Percentiles rank a stretch among this genome's conserved stretches.
phyloP scores from a whole-genome alignment of 2,797 vertebrate genomes.

The Dicrostonyx torquatus region DNA sequence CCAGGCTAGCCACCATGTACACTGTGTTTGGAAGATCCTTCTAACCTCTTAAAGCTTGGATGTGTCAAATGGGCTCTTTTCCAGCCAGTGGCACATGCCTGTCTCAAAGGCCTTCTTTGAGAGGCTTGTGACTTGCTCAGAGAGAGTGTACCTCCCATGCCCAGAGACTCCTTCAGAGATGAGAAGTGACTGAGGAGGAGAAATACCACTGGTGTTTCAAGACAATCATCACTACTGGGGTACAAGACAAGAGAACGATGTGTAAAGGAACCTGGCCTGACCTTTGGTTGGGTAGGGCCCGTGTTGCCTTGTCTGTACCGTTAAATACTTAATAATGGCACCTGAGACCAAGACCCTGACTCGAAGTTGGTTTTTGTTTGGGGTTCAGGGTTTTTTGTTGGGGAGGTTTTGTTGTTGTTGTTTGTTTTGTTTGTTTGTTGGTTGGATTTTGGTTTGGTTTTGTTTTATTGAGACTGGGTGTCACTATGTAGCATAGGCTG shows the following conservation, averaged over 20 bases:
- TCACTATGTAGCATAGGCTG: background rate
- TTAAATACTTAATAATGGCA: background rate
- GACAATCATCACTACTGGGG: background rate
- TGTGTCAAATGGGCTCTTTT: background rate
- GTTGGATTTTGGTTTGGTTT: background rate
- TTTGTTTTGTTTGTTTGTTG: background rate
- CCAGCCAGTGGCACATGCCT: background rate
- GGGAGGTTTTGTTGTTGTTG: background rate
- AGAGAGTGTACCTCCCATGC: background rate
- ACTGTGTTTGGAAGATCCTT: background rate
- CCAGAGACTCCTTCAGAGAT: background rate
- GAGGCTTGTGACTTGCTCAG: background rate
- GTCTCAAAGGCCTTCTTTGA: background rate
- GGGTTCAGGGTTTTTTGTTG: background rate
- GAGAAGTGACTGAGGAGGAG: background rate
- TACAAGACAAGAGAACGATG: background rate
- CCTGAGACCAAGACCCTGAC: background rate
- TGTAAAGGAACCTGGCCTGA: background rate
- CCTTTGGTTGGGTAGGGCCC: background rate
- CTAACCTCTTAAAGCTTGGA: background rate
- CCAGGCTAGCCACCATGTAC: background rate
- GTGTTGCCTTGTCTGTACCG: background rate
- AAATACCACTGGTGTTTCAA: constrained; percentile 11
- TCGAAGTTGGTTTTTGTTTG: background rate
- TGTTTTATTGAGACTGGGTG: background rate